Base-by-base conservation (phyloP, 2,113 vertebrate genomes). In the Catagonus wagneri region DNA sequence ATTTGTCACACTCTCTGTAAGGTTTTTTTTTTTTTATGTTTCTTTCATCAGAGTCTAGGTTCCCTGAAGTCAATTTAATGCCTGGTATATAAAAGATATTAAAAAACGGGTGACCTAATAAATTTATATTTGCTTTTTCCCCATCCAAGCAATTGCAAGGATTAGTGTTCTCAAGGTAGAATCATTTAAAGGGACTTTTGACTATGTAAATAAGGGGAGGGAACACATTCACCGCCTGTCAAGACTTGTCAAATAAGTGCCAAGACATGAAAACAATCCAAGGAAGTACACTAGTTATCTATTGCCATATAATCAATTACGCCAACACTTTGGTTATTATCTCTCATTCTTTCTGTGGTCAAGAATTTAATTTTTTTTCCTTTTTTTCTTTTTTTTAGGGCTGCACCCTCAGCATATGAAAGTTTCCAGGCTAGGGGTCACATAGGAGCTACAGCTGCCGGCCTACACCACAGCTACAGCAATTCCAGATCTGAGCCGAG, bases 121-220 rank as follows among this genome's bases (percentile, higher is more conserved):
- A 84, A 68, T 69, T 89, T 72, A 36, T 83, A 36, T 72, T 94
- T 89, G 69, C 71, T 68, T 79, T 44, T 50, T 44, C 52, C 83
- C 23, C 58, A 65, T 78, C 39, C 69, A 52, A 71, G 29, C 63
- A 83, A 87, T 25, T 76, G 61, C 19, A 36, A 90, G 58, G 36
- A 36, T 65, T 74, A 5, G 6, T 60, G 19, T 69, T 83, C 52
- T 39, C 81, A 52, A 68, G 34, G n/a, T 39, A 36, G 36, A 34
- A 65, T 56, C 9, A 36, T 12, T 17, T 50, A 44, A 87, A 88
- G 54, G 27, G 52, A 52, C 14, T 36, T 54, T 25, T 58, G 36
- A 78, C 76, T 9, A 0, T 72, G 29, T 90, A 14, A 56, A 89
- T 58, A 50, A 44, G 2, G 3, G 3, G 1, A 13, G 3, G 16